A percentile compares a stretch with the other conserved stretches of the same genome.
Evolutionary conservation across 2,113 vertebrate genomes (phyloP).

Genomic region (Platichthys flesus): DNA sequence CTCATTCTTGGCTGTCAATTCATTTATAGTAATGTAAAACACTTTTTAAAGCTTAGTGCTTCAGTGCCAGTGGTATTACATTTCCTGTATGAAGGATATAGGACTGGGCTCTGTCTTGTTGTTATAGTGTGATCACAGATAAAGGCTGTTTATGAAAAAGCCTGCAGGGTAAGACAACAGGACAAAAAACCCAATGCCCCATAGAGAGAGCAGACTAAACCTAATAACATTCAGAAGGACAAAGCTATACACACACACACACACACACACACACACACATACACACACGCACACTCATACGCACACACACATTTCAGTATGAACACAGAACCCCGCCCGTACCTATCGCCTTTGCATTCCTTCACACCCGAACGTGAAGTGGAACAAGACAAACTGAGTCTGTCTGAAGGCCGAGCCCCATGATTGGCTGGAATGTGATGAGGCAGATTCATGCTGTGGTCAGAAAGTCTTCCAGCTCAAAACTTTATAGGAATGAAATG

Average conservation of each 20-base stretch:
- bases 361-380: conserved; percentile 40
- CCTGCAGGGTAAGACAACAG: conserved; percentile 39
- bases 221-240: conserved; percentile 6
- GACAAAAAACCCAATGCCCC: background rate
- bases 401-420: background rate
- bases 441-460: conserved; percentile 27
- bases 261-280: conserved; percentile 19
- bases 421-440: conserved; percentile 48
- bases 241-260: conserved; percentile 3
- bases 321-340: conserved; percentile 1
- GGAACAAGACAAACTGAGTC: conserved; percentile 22
- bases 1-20: background rate
- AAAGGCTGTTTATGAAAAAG: conserved; percentile 64
- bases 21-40: background rate
- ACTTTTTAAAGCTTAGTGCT: background rate
- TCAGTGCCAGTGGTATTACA: background rate
- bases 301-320: conserved; percentile 14
- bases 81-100: conserved; percentile 26
- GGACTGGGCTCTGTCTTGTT: conserved; percentile 6
- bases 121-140: conserved; percentile 49
- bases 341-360: conserved; percentile 42
- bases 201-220: conserved; percentile 4
- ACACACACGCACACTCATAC: conserved; percentile 10
- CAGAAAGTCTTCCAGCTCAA: conserved; percentile 14
- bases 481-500: conserved; percentile 24